Evolutionary conservation across 2,888 invertebrate genomes (phyloP).

Genomic region (Mamestra brassicae): DNA sequence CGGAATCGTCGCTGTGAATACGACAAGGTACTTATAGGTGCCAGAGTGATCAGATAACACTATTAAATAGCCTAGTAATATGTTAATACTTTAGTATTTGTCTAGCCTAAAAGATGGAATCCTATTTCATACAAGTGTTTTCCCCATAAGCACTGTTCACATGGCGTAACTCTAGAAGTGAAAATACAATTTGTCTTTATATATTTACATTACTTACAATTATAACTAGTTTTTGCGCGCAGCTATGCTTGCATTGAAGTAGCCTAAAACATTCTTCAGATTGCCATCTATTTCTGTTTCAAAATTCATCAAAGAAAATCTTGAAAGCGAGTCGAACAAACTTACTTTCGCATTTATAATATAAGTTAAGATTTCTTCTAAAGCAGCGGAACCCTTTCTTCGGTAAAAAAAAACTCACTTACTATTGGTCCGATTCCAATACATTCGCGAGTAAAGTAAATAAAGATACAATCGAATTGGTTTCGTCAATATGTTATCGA

Average conservation of each 20-base stretch:
- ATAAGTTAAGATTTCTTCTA: not conserved
- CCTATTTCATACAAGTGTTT: constrained; percentile 28
- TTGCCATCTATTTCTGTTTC: no score
- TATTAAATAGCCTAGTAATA: constrained; percentile 15
- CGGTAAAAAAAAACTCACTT: not conserved
- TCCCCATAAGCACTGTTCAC: constrained; percentile 19
- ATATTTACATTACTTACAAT: not conserved
- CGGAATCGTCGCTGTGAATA: constrained; percentile 50
- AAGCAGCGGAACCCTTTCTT: constrained; percentile 11
- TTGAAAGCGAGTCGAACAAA: not conserved
- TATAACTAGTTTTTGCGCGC: not conserved
- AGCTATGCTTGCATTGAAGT: no score
- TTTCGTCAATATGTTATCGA: not conserved
- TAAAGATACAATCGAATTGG: constrained; percentile 8
- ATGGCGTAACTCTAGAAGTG: no score
- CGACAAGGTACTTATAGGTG: constrained; percentile 20
- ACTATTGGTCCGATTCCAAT: not conserved
- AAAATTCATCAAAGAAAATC: no score
- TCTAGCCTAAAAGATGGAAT: constrained; percentile 28
- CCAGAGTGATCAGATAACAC: constrained; percentile 39
- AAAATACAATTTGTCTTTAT: not conserved
- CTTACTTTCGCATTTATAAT: no score
- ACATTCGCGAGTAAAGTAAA: constrained; percentile 8
- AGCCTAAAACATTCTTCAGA: no score
- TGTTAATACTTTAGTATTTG: constrained; percentile 25